Base-by-base conservation (phyloP, 1,140 invertebrate genomes). In the Platyscapa corneri region DNA sequence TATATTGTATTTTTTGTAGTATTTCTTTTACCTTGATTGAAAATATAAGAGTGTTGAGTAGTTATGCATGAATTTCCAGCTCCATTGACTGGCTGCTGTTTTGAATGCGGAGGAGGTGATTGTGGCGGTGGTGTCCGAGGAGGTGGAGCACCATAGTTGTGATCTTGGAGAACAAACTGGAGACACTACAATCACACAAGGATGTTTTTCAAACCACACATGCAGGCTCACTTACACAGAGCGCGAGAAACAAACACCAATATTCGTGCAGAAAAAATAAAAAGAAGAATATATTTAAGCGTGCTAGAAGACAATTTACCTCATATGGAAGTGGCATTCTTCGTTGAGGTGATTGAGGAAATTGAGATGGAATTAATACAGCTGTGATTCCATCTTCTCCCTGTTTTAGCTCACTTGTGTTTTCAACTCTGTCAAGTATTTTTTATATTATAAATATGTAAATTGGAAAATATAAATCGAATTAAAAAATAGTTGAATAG, bases 61-160 rank as follows among this genome's bases (percentile, higher is more conserved):
- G 89, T 84, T n/a, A 88, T 88, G 67, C 89, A 89, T 18, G 90
- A 89, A 76, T 88, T 90, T 60, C 88, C 88, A 30, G 93, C 87
- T 88, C 91, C 89, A 87, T 93, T 90, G 76, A 91, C 86, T 65
- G 93, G 88, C n/a, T 90, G 89, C 65, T 92, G 92, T 80, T 92
- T 93, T 81, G 92, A 90, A 56, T 91, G 89, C 49, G 95, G 90
- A 82, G 95, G 92, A 72, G 94, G 92, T 64, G 93, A 91, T 76
- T 94, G 90, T 75, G 94, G 92, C 74, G 95, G 87, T 65, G 89
- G 94, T 70, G 94, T 95, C 16, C 94, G 93, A 16, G 95, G 96
- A n/a, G 95, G 95, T 80, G 95, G 95, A 18, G 95, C 95, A 82
- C 95, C 96, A 92, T 97, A 97, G 86, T 97, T 97, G 88, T 97